Base-by-base conservation (phyloP, 2,888 invertebrate genomes). In the Gastracanthus pulcherrimus region DNA sequence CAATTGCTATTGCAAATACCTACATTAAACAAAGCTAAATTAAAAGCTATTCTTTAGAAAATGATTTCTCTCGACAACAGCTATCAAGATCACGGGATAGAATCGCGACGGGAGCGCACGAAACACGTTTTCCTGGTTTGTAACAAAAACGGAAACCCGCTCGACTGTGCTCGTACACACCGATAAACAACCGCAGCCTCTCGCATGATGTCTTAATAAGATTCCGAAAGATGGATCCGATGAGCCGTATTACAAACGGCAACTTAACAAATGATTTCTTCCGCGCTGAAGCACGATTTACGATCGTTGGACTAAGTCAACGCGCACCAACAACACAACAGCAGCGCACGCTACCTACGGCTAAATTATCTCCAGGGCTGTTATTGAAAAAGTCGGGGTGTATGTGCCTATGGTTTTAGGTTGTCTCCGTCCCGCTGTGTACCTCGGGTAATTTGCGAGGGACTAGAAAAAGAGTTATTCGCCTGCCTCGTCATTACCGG, bases 91-190 rank as follows among this genome's bases (percentile, higher is more conserved):
- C 58, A 76, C 58, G 38, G 67, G 67, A 76, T 76, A 60, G 38
- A n/a, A 34, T 13, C 23, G 62, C 41, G 36, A 31, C 13, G 41
- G 41, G 5, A 36, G 26, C 16, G 11, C 34, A n/a, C 13, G n/a
- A 69, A 77, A 77, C 77, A 60, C 77, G 77, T 77, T 77, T 77
- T 77, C 70, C 70, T 62, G 48, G 77, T 77, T 77, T 26, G n/a
- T 13, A 4, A 55, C 19, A 45, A 26, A 58, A 55, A 45, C 23
- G 48, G 45, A n/a, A 16, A 45, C 45, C 13, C 45, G 1, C 45
- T 45, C 13, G 3, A n/a, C 13, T 41, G 1, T 1, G n/a, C n/a
- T n/a, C n/a, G n/a, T n/a, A n/a, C n/a, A n/a, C n/a, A n/a, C n/a
- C 38, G 23, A 58, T 41, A 58, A 55, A 71, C 31, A 34, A 41